These are phyloP conservation scores for Heliconius himera DNA, from an alignment of 1,140 invertebrate species.

Conservation along the genomic window DNA sequence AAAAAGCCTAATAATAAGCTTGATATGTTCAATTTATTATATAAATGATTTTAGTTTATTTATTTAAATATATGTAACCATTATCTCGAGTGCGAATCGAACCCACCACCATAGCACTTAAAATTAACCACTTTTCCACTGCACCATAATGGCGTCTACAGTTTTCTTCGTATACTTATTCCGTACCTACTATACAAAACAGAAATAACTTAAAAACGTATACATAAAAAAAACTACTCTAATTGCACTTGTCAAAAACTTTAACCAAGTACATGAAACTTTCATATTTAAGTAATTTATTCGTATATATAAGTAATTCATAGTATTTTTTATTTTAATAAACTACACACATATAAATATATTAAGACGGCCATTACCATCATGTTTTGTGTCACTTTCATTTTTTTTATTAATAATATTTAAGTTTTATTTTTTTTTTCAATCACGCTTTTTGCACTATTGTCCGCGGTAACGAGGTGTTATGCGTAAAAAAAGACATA, in stretches of 20 bases:
- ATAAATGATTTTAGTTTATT: too few species aligned
- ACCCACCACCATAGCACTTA: too few species aligned
- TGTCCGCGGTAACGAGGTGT: constrained; percentile 24
- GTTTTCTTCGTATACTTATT: too few species aligned
- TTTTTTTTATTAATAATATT: constrained; percentile 2
- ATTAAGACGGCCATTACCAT: neutral
- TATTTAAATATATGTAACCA: too few species aligned
- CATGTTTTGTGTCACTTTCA: neutral
- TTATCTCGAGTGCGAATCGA: too few species aligned
- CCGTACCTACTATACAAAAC: too few species aligned
- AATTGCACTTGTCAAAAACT: neutral
- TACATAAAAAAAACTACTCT: neutral
- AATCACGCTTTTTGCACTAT: constrained; percentile 29
- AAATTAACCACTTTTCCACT: too few species aligned
- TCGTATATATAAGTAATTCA: neutral
- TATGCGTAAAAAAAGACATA: neutral
- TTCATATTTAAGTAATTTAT: neutral
- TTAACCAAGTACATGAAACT: too few species aligned
- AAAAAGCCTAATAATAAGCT: too few species aligned
- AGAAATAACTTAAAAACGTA: too few species aligned
- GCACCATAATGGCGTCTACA: too few species aligned
- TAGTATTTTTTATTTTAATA: neutral
- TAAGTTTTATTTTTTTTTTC: neutral
- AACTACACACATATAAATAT: neutral
- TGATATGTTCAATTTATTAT: too few species aligned